Evolutionary conservation across 2,113 vertebrate genomes (phyloP), one percentile per base, ranked within the genome.

Genomic region (Epinephelus cyanopodus): DNA sequence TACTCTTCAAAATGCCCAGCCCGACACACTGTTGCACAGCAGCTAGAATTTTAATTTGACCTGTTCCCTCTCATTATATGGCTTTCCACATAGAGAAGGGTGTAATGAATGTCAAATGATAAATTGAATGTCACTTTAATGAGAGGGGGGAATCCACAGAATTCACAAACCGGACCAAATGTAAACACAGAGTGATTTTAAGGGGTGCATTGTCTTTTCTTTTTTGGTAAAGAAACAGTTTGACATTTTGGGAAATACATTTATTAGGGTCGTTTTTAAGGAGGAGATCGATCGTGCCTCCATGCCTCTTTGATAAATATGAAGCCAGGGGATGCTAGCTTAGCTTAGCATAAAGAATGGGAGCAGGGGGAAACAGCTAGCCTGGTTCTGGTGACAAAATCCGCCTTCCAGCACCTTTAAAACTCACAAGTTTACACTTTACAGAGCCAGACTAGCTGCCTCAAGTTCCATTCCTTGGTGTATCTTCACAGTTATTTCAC

Each of bases 31-130:
- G 42, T 8, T 11, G 42, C 10, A 45, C 42, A 3, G 42, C 42
- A 45, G 42, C 42, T 12, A 17, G 15, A 13, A 21, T 29, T 71
- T 65, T 47, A 61, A 81, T 62, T 42, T 52, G 19, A 74, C 29
- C 27, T 57, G 11, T 69, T 78, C 21, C 21, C 60, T 64, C 37
- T 61, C 8, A 58, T 74, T 74, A 74, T 70, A 60, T 67, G 15
- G 9, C 18, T 77, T 68, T 58, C 52, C 18, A 15, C 21, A 5
- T 3, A 14, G 25, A 50, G 50, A 76, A 37, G 7, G 2, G 5
- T 9, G 29, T 62, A 74, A 82, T 82, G 56, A 76, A 80, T 80
- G 72, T 80, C 37, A 73, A 77, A 52, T n/a, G 67, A 75, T 37
- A 4, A 12, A 70, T 1, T 63, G 39, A 52, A 50, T 52, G 69